These are phyloP conservation scores for Piezodorus guildinii DNA, from an alignment of 1,140 invertebrate genomes.

Conservation along the genomic window DNA sequence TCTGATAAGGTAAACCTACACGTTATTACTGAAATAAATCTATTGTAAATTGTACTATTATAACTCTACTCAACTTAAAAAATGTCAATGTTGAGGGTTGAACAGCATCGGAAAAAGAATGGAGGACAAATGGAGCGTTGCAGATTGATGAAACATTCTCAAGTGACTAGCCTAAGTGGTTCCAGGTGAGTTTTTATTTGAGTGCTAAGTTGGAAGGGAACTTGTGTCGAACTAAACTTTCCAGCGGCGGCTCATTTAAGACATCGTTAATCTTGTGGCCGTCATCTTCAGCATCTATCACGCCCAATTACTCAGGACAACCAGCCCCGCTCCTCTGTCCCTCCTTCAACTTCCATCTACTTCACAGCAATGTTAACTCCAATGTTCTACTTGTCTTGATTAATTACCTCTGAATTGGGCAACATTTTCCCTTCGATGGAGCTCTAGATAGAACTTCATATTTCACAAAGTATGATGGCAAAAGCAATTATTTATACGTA, in stretches of 20 bases:
- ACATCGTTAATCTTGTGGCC: constrained; percentile 7
- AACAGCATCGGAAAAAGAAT: too few species aligned
- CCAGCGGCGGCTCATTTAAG: constrained; percentile 8
- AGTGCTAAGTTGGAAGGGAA: not conserved
- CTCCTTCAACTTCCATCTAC: not conserved
- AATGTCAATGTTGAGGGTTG: too few species aligned
- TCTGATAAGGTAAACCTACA: too few species aligned
- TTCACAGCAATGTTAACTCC: not conserved
- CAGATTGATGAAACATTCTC: not conserved
- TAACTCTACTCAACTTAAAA: too few species aligned
- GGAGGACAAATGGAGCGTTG: not conserved
- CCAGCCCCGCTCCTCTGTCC: not conserved
- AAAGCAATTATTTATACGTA: too few species aligned
- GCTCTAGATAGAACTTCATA: too few species aligned
- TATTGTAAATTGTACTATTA: too few species aligned
- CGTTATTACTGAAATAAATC: too few species aligned
- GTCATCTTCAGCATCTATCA: constrained; percentile 8
- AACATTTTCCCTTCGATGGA: too few species aligned
- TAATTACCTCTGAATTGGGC: too few species aligned
- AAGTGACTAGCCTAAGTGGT: not conserved
- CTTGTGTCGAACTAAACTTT: not conserved
- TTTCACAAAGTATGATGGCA: too few species aligned
- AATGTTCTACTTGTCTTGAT: too few species aligned
- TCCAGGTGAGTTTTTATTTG: constrained; percentile 7
- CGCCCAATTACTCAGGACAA: not conserved